These are phyloP conservation scores for Salpingus planirostris DNA, from an alignment of 2,888 invertebrate species.

Conservation along the genomic window DNA sequence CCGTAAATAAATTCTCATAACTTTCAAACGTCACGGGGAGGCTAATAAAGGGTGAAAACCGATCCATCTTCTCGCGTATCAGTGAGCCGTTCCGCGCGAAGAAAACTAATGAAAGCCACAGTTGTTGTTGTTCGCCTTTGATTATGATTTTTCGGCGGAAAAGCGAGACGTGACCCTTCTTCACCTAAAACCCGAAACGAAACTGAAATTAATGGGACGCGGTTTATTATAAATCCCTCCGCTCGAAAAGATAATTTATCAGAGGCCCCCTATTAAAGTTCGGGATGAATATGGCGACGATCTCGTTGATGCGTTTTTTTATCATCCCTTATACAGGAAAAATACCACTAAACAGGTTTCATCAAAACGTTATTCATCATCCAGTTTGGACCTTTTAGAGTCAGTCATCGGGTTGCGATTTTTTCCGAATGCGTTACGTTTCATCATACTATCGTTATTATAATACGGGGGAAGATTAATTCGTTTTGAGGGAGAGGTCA, in stretches of 20 bases:
- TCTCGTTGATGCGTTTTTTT: constrained; percentile 4
- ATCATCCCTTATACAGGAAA: constrained; percentile 1
- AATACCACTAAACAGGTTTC: constrained; percentile 5
- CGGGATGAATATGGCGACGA: constrained; percentile 1
- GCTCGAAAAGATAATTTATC: constrained; percentile 16
- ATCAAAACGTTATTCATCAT: constrained; percentile 13
- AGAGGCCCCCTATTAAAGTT: constrained; percentile 2
- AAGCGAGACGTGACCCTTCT: too few relatives aligned
- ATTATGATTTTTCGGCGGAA: constrained; percentile 8
- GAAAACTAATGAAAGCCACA: constrained; percentile 9
- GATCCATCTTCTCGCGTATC: constrained; percentile 8
- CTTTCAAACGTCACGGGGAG: too few relatives aligned
- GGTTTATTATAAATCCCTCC: constrained; percentile 13
- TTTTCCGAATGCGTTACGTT: too few relatives aligned
- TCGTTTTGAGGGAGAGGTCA: too few relatives aligned
- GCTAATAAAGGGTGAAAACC: constrained; percentile 10
- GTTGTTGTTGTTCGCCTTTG: constrained; percentile 8
- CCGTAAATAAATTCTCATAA: constrained; percentile 9
- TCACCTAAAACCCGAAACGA: constrained; percentile 9
- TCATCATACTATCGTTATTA: too few relatives aligned
- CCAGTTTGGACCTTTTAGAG: too few relatives aligned
- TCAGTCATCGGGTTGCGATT: too few relatives aligned
- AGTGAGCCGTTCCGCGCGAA: constrained; percentile 1
- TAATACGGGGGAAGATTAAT: too few relatives aligned
- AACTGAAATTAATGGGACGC: constrained; percentile 19